phyloP scores from a whole-genome alignment of 2,797 vertebrate genomes.

The Percopsis omiscomaycus region DNA sequence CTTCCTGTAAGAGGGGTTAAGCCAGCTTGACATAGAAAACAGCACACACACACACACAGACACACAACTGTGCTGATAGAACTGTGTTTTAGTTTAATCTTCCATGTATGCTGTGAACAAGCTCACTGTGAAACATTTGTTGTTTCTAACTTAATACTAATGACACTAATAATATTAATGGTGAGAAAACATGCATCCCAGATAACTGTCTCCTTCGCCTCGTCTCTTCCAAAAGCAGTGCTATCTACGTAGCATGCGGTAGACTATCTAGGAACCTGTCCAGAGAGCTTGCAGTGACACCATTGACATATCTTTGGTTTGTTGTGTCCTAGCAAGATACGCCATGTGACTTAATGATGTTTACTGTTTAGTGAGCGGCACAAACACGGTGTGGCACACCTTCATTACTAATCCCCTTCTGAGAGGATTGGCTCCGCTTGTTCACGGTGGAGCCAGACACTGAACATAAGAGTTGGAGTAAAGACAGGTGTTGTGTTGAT shows the following conservation, averaged over 20 bases:
- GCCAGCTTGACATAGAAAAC: conserved; percentile 8
- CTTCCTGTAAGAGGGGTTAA: neutral
- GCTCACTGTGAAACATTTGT: too few relatives aligned
- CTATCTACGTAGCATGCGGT: neutral
- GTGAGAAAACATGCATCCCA: too few relatives aligned
- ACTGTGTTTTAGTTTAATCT: neutral
- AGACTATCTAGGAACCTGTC: neutral
- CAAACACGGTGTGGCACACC: conserved; percentile 27
- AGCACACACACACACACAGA: neutral
- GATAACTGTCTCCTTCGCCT: too few relatives aligned
- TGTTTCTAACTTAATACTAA: too few relatives aligned
- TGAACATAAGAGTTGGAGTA: conserved; percentile 45
- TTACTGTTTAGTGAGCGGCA: conserved; percentile 25
- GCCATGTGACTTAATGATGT: conserved; percentile 32
- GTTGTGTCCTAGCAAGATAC: conserved; percentile 4
- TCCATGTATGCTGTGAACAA: too few relatives aligned
- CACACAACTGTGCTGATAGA: neutral
- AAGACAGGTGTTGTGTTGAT: conserved; percentile 35
- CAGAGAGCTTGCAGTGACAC: neutral
- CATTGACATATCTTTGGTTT: conserved; percentile 13
- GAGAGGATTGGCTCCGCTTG: conserved; percentile 58
- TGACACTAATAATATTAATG: neutral
- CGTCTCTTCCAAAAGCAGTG: neutral
- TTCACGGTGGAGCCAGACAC: conserved; percentile 26
- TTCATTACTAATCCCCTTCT: conserved; percentile 58